phyloP scores from a whole-genome alignment of 2,797 vertebrate genomes.

The Anas acuta region DNA sequence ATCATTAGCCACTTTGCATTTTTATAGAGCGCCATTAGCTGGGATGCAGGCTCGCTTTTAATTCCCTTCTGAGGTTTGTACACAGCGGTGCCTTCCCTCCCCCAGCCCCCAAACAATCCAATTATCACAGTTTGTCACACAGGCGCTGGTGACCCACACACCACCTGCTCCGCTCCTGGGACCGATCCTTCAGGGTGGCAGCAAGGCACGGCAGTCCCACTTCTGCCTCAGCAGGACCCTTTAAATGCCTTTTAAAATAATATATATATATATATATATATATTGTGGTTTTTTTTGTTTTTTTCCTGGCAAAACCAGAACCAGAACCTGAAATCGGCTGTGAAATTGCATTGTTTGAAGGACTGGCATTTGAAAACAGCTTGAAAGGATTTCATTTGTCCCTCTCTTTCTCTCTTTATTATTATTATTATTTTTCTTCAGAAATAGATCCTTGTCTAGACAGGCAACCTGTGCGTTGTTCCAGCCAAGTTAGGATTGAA shows the following conservation, averaged over 20 bases:
- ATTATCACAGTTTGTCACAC: constrained; percentile 64
- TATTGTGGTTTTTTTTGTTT: no score
- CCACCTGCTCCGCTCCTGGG: background rate
- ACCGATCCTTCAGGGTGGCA: background rate
- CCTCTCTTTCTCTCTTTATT: fast-evolving
- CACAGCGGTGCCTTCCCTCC: constrained; percentile 10
- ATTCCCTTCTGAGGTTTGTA: constrained; percentile 44
- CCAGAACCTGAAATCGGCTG: background rate
- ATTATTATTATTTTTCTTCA: background rate
- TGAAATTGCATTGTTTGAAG: constrained; percentile 53
- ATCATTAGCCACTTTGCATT: constrained; percentile 60
- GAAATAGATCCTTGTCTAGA: background rate
- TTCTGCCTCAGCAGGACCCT: background rate
- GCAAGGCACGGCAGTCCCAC: background rate
- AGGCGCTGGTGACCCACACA: background rate
- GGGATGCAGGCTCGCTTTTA: constrained; percentile 34
- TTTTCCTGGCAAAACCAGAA: background rate
- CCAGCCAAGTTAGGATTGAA: background rate
- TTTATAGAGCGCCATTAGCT: constrained; percentile 31
- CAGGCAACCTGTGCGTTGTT: background rate
- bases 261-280: background rate
- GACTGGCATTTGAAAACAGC: background rate
- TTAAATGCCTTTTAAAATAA: background rate
- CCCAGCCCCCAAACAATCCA: constrained; percentile 63
- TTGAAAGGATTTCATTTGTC: background rate